phyloP scores from a whole-genome alignment of 2,888 invertebrate genomes.

The Physocephala rufipes region DNA sequence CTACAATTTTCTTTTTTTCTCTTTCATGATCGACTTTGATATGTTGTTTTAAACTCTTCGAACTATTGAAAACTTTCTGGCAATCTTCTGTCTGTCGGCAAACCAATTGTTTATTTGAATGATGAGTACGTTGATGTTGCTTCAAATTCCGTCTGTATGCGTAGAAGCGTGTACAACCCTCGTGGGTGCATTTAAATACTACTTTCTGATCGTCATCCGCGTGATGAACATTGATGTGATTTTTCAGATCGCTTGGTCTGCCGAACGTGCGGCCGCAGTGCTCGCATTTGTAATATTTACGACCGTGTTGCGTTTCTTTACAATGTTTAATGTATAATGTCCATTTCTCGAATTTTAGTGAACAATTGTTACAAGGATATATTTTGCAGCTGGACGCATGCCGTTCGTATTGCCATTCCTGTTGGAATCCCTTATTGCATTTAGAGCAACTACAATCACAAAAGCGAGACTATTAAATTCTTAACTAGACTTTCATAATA shows the following conservation, averaged over 20 bases:
- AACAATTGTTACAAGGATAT: slow-evolving; percentile 66
- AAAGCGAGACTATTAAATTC: not conserved
- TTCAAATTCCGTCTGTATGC: slow-evolving; percentile 69
- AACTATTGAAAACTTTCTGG: slow-evolving; percentile 53
- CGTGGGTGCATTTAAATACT: slow-evolving; percentile 58
- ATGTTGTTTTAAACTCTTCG: slow-evolving; percentile 55
- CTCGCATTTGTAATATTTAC: slow-evolving; percentile 67
- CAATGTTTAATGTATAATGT: slow-evolving; percentile 54
- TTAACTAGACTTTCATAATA: not conserved
- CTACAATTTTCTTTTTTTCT: not conserved
- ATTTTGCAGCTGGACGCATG: slow-evolving; percentile 64
- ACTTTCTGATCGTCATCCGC: slow-evolving; percentile 41
- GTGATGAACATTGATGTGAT: slow-evolving; percentile 64
- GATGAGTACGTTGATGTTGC: slow-evolving; percentile 68
- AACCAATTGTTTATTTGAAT: slow-evolving; percentile 67
- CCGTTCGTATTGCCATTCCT: slow-evolving; percentile 66
- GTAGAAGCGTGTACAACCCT: slow-evolving; percentile 66
- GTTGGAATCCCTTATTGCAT: slow-evolving; percentile 68
- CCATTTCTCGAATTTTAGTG: slow-evolving; percentile 57
- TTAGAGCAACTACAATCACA: slow-evolving; percentile 67
- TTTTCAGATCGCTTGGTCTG: slow-evolving; percentile 67
- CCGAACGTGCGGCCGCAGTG: slow-evolving; percentile 67
- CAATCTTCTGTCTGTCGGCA: slow-evolving; percentile 62
- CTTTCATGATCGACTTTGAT: slow-evolving; percentile 48
- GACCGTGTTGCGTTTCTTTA: slow-evolving; percentile 59